These are phyloP conservation scores for Drosophila niveifrons DNA, from an alignment of 2,888 invertebrate genomes.

Conservation along the genomic window DNA sequence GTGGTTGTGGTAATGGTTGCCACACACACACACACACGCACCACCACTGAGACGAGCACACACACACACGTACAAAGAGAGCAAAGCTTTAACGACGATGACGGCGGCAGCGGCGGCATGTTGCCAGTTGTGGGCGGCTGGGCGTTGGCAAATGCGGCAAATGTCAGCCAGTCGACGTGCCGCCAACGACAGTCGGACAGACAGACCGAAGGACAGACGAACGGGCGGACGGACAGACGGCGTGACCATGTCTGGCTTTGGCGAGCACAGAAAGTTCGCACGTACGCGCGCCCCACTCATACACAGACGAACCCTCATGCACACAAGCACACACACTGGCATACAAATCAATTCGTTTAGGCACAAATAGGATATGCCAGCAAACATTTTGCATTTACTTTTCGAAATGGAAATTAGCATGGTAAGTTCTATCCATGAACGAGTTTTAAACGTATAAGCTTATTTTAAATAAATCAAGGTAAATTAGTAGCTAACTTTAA, in stretches of 20 bases:
- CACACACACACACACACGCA: slow-evolving; percentile 63
- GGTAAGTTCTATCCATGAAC: not conserved
- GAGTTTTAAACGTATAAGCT: not conserved
- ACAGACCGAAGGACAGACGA: slow-evolving; percentile 66
- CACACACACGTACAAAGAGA: slow-evolving; percentile 27
- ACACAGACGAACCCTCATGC: slow-evolving; percentile 29
- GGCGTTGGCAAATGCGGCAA: slow-evolving; percentile 78
- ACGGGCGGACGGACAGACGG: slow-evolving; percentile 70
- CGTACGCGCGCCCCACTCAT: slow-evolving; percentile 64
- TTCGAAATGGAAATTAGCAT: not conserved
- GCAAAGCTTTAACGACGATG: slow-evolving; percentile 73
- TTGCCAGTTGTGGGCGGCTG: slow-evolving; percentile 76
- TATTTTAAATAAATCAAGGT: not conserved
- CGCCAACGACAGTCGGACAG: slow-evolving; percentile 66
- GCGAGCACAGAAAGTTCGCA: slow-evolving; percentile 75
- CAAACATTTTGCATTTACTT: slow-evolving; percentile 47
- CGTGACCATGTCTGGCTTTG: slow-evolving; percentile 80
- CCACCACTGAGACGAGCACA: slow-evolving; percentile 10
- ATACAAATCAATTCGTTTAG: slow-evolving; percentile 80
- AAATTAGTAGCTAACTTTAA: not conserved
- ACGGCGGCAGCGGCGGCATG: slow-evolving; percentile 69
- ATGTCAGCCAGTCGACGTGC: slow-evolving; percentile 79
- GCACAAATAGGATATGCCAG: slow-evolving; percentile 71
- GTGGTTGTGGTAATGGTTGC: slow-evolving; percentile 80
- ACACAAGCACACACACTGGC: slow-evolving; percentile 51